phyloP scores from a whole-genome alignment of 1,140 invertebrate genomes.

The Acromyrmex charruanus region DNA sequence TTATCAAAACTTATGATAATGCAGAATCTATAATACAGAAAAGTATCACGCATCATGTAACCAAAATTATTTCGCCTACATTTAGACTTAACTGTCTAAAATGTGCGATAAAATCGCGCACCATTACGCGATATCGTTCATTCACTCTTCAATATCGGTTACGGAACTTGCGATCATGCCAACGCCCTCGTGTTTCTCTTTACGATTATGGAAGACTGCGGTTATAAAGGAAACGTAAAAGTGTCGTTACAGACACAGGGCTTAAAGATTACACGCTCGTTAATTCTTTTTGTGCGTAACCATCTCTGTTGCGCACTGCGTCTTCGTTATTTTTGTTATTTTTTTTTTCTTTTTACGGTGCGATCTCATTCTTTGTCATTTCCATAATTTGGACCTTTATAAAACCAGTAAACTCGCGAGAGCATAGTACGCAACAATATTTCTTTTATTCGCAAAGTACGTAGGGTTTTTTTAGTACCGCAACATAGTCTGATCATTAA shows the following conservation, averaged over 20 bases:
- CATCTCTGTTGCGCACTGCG: neutral
- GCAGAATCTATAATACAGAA: neutral
- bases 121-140: neutral
- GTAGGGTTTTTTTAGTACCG: slow-evolving; percentile 16
- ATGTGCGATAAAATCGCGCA: slow-evolving; percentile 39
- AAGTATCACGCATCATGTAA: neutral
- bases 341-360: slow-evolving; percentile 43
- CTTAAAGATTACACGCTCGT: slow-evolving; percentile 66
- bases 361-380: slow-evolving; percentile 43
- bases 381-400: slow-evolving; percentile 23
- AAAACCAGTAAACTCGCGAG: slow-evolving; percentile 13
- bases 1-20: neutral
- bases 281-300: slow-evolving; percentile 66
- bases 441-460: slow-evolving; percentile 42
- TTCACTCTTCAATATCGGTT: slow-evolving; percentile 35
- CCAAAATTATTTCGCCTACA: neutral
- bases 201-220: slow-evolving; percentile 70
- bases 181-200: slow-evolving; percentile 47
- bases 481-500: slow-evolving; percentile 31
- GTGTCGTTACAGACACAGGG: slow-evolving; percentile 65
- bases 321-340: slow-evolving; percentile 58
- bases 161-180: slow-evolving; percentile 24
- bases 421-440: neutral
- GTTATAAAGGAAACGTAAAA: slow-evolving; percentile 74
- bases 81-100: neutral